Evolutionary conservation across 2,113 vertebrate genomes (phyloP).

Genomic region (Lagopus muta): DNA sequence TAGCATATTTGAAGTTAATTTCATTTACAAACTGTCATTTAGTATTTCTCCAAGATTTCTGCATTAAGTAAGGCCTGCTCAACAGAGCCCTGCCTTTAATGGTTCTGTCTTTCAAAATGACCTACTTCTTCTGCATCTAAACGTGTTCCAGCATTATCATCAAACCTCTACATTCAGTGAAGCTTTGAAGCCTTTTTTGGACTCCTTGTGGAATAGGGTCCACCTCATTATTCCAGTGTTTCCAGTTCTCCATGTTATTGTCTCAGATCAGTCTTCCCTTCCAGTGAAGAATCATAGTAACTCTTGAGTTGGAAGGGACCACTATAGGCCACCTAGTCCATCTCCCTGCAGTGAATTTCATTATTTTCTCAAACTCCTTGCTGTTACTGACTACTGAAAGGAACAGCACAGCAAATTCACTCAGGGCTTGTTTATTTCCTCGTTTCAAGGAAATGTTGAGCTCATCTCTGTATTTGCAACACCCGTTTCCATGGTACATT

Average conservation of each 20-base stretch:
- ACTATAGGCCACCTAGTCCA: too few species aligned
- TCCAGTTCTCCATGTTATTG: rapidly evolving
- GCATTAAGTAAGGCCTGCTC: not conserved
- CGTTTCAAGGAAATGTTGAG: not conserved
- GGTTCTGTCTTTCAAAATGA: not conserved
- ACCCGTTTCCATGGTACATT: not conserved
- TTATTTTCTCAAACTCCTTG: not conserved
- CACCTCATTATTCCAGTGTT: not conserved
- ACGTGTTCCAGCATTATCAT: not conserved
- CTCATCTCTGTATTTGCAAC: not conserved
- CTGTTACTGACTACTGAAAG: not conserved
- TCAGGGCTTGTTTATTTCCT: too few species aligned
- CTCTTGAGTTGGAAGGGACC: too few species aligned
- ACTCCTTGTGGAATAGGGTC: not conserved
- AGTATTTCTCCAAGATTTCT: not conserved
- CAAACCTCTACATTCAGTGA: not conserved
- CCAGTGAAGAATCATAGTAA: too few species aligned
- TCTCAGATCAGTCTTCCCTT: not conserved
- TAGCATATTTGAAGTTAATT: not conserved
- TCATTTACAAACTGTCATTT: not conserved
- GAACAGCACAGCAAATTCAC: not conserved
- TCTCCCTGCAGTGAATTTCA: not conserved
- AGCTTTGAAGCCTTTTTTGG: not conserved
- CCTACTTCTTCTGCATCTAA: not conserved
- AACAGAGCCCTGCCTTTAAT: not conserved